These are phyloP conservation scores for Drosophila serrata DNA, from an alignment of 1,140 invertebrate species.

Conservation along the genomic window DNA sequence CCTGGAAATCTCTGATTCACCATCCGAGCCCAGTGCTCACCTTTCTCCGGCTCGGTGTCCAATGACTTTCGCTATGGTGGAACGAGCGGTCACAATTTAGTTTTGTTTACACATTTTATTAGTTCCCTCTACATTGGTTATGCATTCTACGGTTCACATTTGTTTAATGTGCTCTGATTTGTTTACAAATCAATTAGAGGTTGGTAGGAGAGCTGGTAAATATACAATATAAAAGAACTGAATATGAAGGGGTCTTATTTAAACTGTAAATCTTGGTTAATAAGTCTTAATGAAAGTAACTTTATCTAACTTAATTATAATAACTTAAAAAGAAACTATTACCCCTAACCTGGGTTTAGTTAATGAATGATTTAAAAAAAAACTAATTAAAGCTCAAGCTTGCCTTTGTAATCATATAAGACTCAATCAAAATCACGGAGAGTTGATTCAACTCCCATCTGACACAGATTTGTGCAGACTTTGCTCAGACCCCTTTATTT, in stretches of 20 bases:
- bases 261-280: not conserved
- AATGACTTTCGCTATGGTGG: constrained; percentile 64
- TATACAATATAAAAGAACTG: not conserved
- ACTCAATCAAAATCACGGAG: not conserved
- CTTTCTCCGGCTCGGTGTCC: constrained; percentile 38
- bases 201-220: not conserved
- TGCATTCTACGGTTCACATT: constrained; percentile 14
- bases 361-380: not conserved
- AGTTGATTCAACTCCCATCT: constrained; percentile 1
- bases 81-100: constrained; percentile 22
- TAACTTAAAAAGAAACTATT: not conserved
- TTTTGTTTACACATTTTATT: constrained; percentile 48
- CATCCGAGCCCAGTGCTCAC: not conserved
- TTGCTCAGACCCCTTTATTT: not conserved
- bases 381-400: not conserved
- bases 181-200: constrained; percentile 10
- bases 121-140: constrained; percentile 34
- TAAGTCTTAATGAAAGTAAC: not conserved
- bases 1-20: constrained; percentile 27
- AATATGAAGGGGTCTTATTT: not conserved
- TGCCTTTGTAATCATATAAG: not conserved
- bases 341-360: not conserved
- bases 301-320: not conserved
- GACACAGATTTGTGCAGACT: not conserved
- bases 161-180: not conserved